These are phyloP conservation scores for Cricetomys ansorgei DNA, from an alignment of 2,113 vertebrate genomes.

Conservation along the genomic window DNA sequence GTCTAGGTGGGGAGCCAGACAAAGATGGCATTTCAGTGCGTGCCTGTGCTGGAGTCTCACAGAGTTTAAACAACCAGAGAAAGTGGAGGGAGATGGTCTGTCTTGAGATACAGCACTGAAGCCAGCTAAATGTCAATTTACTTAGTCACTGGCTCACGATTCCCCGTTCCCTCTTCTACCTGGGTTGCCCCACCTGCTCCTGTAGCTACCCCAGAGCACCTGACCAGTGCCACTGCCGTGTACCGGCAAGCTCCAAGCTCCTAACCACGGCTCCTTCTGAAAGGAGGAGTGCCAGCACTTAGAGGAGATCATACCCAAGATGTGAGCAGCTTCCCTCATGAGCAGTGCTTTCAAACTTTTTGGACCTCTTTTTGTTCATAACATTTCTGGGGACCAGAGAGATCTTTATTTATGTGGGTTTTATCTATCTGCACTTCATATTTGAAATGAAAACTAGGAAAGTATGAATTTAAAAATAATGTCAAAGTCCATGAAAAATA, in stretches of 20 bases:
- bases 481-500: conserved; percentile 1
- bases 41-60: neutral
- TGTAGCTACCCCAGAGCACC: neutral
- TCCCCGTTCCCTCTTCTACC: neutral
- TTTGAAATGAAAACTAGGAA: conserved; percentile 48
- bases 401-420: neutral
- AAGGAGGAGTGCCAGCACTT: neutral
- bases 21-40: neutral
- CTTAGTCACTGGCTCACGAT: neutral
- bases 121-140: neutral
- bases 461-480: neutral
- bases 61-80: neutral
- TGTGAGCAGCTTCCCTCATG: neutral
- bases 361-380: neutral
- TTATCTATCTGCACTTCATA: neutral
- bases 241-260: neutral
- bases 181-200: neutral
- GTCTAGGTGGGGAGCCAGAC: neutral
- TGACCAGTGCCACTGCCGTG: neutral
- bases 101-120: neutral
- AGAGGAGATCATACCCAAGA: neutral
- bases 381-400: neutral
- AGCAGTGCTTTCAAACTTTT: neutral
- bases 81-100: neutral
- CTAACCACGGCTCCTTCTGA: neutral